phyloP scores from a whole-genome alignment of 2,113 vertebrate species.

The Hypanus sabinus region DNA sequence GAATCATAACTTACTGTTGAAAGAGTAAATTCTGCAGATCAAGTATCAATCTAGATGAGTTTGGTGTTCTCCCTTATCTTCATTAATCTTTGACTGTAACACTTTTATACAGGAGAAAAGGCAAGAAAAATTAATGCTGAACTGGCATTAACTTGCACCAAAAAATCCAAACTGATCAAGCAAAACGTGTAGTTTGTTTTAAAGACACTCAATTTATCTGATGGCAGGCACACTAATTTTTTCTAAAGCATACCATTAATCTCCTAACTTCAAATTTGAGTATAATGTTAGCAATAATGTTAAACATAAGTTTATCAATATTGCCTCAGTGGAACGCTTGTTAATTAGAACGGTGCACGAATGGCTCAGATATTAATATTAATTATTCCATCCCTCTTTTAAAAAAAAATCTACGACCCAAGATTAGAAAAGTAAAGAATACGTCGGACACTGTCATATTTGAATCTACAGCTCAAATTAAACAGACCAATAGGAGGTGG shows the following conservation, averaged over 20 bases:
- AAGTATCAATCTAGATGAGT: not conserved
- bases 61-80: not conserved
- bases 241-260: not conserved
- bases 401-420: too few species aligned
- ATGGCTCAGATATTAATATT: not conserved
- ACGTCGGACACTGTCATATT: not conserved
- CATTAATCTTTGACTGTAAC: not conserved
- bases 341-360: not conserved
- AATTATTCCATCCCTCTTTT: too few species aligned
- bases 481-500: constrained; percentile 20
- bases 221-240: not conserved
- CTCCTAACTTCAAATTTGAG: not conserved
- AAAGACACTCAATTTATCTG: not conserved
- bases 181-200: not conserved
- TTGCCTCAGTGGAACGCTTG: not conserved
- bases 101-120: not conserved
- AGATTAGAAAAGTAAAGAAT: not conserved
- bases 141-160: not conserved
- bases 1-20: not conserved
- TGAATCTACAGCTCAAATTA: not conserved
- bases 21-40: not conserved
- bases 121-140: not conserved
- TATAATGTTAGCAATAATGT: not conserved
- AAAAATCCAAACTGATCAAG: not conserved
- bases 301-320: not conserved